phyloP scores from a whole-genome alignment of 2,888 invertebrate genomes.

The Cecidostiba fungosa region DNA sequence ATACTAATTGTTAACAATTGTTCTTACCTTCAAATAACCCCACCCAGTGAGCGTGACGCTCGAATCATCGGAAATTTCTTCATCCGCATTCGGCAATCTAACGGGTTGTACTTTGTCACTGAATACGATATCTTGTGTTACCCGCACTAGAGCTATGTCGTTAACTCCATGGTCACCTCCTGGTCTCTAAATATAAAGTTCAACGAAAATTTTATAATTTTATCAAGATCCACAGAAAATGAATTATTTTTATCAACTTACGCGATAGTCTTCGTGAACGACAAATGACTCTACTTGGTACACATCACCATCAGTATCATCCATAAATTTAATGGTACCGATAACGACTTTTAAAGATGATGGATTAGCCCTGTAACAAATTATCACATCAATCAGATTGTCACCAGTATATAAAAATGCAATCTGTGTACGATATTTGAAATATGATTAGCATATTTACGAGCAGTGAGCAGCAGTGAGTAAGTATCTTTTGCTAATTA shows the following conservation, averaged over 20 bases:
- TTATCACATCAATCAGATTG: neutral
- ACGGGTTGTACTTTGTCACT: conserved; percentile 73
- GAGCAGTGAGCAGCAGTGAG: conserved; percentile 84
- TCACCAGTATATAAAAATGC: neutral
- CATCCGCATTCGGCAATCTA: conserved; percentile 70
- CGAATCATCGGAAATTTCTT: conserved; percentile 65
- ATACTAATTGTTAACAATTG: neutral
- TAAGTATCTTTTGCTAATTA: conserved; percentile 82
- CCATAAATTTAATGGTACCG: conserved; percentile 73
- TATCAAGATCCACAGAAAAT: neutral
- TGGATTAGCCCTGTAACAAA: conserved; percentile 69
- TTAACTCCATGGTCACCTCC: conserved; percentile 62
- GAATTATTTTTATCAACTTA: neutral
- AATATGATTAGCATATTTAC: conserved; percentile 72
- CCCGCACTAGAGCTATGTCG: conserved; percentile 75
- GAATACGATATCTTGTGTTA: conserved; percentile 74
- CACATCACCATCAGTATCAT: conserved; percentile 68
- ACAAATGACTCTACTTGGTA: conserved; percentile 28
- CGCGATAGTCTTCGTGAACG: conserved; percentile 34
- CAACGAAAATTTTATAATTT: neutral
- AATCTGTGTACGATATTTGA: neutral
- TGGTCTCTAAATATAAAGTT: conserved; percentile 24
- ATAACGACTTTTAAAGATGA: conserved; percentile 70
- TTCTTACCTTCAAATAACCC: conserved; percentile 74
- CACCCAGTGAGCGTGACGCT: conserved; percentile 73